A percentile compares a stretch with the other conserved stretches of the same genome.
Evolutionary conservation across 30 jellyfish, hydroid and myxozoan genomes (phyloP).

Genomic region (Aurelia coerulea): DNA sequence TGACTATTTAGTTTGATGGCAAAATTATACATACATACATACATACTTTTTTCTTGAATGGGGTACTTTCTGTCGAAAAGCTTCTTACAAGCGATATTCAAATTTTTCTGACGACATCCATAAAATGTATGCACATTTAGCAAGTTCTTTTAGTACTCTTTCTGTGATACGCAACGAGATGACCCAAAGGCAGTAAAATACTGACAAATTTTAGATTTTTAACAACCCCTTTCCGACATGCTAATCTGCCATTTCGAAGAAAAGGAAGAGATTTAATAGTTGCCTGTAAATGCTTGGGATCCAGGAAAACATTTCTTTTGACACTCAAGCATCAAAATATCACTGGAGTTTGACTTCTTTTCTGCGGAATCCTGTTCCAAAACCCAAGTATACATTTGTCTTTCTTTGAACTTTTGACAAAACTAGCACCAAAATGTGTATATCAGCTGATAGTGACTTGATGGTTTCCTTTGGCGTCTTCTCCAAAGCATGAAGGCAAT

Average conservation of each 20-base stretch:
- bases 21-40: too few species aligned
- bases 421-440: conserved; percentile 26
- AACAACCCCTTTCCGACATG: not conserved
- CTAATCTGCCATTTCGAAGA: too few species aligned
- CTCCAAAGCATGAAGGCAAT: not conserved
- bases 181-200: not conserved
- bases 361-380: conserved; percentile 35
- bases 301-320: conserved; percentile 9
- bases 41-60: too few species aligned
- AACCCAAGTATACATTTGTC: conserved; percentile 9
- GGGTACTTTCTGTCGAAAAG: too few species aligned
- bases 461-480: not conserved
- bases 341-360: conserved; percentile 28
- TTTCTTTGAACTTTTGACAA: not conserved
- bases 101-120: too few species aligned
- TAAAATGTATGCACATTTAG: too few species aligned
- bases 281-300: conserved; percentile 17
- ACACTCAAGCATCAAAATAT: conserved; percentile 12
- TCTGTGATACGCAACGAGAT: too few species aligned
- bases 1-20: too few species aligned
- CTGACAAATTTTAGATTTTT: not conserved
- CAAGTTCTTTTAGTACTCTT: too few species aligned
- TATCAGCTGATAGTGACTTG: conserved; percentile 35
- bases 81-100: too few species aligned
- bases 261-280: too few species aligned